These are phyloP conservation scores for Nettapus auritus DNA, from an alignment of 2,113 vertebrate species.

Conservation along the genomic window DNA sequence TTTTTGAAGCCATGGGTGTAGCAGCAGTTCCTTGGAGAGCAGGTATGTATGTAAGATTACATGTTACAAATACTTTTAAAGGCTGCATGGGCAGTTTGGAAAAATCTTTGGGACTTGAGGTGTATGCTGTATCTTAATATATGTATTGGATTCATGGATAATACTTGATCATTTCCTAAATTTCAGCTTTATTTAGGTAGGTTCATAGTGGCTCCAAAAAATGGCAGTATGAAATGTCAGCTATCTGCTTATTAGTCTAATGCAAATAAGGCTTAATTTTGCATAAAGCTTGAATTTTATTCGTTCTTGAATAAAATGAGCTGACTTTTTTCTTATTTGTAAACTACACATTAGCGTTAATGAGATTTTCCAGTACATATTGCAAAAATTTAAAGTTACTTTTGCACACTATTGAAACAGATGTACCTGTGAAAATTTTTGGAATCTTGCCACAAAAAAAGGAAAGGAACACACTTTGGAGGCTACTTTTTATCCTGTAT, in stretches of 20 bases:
- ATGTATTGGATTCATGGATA: background rate
- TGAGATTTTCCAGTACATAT: background rate
- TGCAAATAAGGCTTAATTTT: background rate
- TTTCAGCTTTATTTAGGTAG: background rate
- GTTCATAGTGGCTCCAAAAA: background rate
- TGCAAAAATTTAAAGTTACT: background rate
- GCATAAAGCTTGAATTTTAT: background rate
- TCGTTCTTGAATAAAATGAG: background rate
- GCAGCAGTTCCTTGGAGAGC: constrained; percentile 81
- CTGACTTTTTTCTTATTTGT: background rate
- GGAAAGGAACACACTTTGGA: constrained; percentile 84
- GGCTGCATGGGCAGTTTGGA: background rate
- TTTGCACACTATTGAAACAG: constrained; percentile 73
- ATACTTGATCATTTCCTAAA: background rate
- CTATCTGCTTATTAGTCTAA: background rate
- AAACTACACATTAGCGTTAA: background rate
- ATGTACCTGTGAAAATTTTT: constrained; percentile 87
- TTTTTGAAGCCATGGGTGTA: constrained; percentile 87
- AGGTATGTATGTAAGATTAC: constrained; percentile 60
- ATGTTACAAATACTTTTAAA: background rate
- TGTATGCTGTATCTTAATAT: background rate
- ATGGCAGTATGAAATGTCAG: background rate
- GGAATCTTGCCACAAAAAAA: constrained; percentile 81
- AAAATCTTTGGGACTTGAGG: background rate
- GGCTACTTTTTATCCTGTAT: constrained; percentile 84